Conservation (phyloP, 1,140 invertebrate genomes). For the Bombus waltoni region DNA sequence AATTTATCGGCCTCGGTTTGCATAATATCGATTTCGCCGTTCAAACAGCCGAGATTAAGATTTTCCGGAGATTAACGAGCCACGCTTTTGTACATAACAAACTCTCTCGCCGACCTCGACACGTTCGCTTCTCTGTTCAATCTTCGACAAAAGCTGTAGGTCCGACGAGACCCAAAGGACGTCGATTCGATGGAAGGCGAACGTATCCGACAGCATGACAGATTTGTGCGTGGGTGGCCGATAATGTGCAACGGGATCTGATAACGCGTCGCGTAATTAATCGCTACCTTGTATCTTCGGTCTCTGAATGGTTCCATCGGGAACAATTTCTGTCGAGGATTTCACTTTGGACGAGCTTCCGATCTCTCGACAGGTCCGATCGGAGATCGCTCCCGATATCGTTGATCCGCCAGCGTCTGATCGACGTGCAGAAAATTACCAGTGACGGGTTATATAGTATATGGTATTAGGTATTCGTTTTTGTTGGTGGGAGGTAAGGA, state of each 20-base stretch:
- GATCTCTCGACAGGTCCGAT: conserved; percentile 5
- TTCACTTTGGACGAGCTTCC: conserved; percentile 14
- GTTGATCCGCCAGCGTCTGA: not conserved
- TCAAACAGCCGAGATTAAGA: conserved; percentile 73
- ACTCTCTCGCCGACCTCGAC: not conserved
- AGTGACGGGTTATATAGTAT: not conserved
- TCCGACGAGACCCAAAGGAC: not conserved
- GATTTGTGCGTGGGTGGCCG: conserved; percentile 6
- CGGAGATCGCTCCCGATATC: not conserved
- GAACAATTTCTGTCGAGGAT: conserved; percentile 5
- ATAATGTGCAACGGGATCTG: conserved; percentile 21
- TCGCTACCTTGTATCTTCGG: conserved; percentile 13
- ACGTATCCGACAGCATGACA: conserved; percentile 33
- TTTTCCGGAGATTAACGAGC: conserved; percentile 73
- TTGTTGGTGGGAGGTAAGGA: not conserved
- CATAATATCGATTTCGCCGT: conserved; percentile 74
- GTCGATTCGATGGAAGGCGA: conserved; percentile 17
- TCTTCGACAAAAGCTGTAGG: not conserved
- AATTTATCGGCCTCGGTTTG: conserved; percentile 70
- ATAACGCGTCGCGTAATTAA: conserved; percentile 32
- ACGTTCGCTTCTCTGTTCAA: not conserved
- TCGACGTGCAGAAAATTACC: not conserved
- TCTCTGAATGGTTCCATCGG: conserved; percentile 3
- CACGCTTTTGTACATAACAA: not conserved
- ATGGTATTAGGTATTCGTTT: not conserved